Percentiles rank a stretch among this genome's conserved stretches.
phyloP scores from a whole-genome alignment of 64 coral and sea anemone species.

The Actinia equina region DNA sequence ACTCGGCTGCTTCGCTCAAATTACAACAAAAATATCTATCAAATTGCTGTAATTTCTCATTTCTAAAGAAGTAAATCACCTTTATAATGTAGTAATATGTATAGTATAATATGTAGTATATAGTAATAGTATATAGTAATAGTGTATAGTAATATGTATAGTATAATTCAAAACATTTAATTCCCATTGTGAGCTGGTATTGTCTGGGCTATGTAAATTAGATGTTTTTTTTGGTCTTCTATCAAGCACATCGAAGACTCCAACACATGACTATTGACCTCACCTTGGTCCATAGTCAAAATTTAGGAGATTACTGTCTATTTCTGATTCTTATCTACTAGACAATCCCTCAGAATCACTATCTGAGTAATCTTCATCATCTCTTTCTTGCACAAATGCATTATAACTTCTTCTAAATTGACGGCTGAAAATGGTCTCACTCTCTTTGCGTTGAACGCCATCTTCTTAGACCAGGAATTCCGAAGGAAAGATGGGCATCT shows the following conservation, averaged over 20 bases:
- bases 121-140: too few relatives aligned
- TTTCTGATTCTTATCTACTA: background rate
- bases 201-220: background rate
- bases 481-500: too few relatives aligned
- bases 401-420: constrained; percentile 4
- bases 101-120: too few relatives aligned
- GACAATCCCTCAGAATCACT: background rate
- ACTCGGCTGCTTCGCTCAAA: background rate
- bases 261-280: background rate
- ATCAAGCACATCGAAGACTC: background rate
- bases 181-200: background rate
- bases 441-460: constrained; percentile 1
- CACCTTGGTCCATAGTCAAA: background rate
- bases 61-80: background rate
- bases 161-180: background rate
- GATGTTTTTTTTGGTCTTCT: background rate
- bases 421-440: background rate
- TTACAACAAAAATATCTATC: background rate
- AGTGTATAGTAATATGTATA: too few relatives aligned
- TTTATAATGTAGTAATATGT: background rate
- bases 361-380: background rate
- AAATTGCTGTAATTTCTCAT: background rate
- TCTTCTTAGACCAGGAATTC: background rate
- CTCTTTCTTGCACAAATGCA: constrained; percentile 2
- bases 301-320: background rate